Percentiles rank a stretch among this genome's conserved stretches.
Evolutionary conservation across 2,888 invertebrate species (phyloP).

Genomic region (Autographa pulchrina): DNA sequence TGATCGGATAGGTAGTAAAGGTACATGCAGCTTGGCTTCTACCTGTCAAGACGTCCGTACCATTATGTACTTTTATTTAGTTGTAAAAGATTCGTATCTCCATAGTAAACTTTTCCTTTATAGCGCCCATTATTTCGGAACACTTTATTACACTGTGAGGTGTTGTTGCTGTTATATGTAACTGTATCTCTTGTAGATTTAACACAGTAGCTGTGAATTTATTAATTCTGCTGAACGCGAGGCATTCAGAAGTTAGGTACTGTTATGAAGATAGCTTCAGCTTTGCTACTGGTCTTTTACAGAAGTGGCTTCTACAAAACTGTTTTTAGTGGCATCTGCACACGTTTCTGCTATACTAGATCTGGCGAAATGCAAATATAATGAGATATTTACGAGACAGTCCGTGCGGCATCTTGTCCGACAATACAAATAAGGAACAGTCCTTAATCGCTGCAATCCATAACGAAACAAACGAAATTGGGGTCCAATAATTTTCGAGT

Average conservation of each 20-base stretch:
- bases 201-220: conserved; percentile 15
- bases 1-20: conserved; percentile 53
- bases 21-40: conserved; percentile 31
- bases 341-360: too few species aligned
- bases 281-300: background rate
- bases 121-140: conserved; percentile 23
- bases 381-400: too few species aligned
- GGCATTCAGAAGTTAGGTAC: background rate
- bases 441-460: too few species aligned
- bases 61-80: conserved; percentile 33
- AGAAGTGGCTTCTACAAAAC: background rate
- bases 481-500: background rate
- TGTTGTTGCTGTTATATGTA: conserved; percentile 23
- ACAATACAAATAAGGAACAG: background rate
- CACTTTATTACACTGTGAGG: conserved; percentile 16
- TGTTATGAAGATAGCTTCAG: background rate
- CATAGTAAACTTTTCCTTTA: conserved; percentile 26
- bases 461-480: background rate
- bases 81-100: conserved; percentile 25
- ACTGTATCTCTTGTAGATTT: conserved; percentile 17
- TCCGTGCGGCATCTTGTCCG: too few species aligned
- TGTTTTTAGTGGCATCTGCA: background rate
- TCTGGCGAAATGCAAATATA: too few species aligned
- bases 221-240: background rate
- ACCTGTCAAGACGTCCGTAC: conserved; percentile 20